Percentiles rank a stretch among this genome's conserved stretches.
phyloP scores from a whole-genome alignment of 2,797 vertebrate species.

The Sciaenops ocellatus region DNA sequence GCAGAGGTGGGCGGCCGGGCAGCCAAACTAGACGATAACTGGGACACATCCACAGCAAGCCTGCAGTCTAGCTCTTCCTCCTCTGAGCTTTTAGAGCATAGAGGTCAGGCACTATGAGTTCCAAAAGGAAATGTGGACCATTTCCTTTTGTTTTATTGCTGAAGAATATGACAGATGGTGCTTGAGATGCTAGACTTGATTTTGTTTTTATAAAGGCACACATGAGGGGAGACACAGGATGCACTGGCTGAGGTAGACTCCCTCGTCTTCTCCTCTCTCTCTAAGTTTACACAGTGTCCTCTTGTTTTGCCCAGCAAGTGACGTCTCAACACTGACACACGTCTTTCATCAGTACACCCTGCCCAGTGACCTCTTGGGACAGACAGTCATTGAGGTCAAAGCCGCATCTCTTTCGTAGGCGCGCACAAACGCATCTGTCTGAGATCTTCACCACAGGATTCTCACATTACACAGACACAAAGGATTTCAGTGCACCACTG shows the following conservation, averaged over 20 bases:
- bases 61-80: slow-evolving; percentile 51
- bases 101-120: slow-evolving; percentile 49
- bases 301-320: slow-evolving; percentile 44
- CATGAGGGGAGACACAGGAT: slow-evolving; percentile 33
- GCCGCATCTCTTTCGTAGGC: slow-evolving; percentile 29
- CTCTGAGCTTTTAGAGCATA: slow-evolving; percentile 41
- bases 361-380: slow-evolving; percentile 68
- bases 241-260: neutral
- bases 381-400: slow-evolving; percentile 42
- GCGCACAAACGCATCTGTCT: slow-evolving; percentile 40
- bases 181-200: slow-evolving; percentile 54
- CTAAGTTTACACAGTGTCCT: slow-evolving; percentile 42
- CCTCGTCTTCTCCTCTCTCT: slow-evolving; percentile 6
- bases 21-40: slow-evolving; percentile 35
- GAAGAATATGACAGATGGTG: slow-evolving; percentile 46
- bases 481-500: slow-evolving; percentile 30
- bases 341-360: slow-evolving; percentile 64
- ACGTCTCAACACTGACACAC: slow-evolving; percentile 44
- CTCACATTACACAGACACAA: slow-evolving; percentile 66
- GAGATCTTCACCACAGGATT: slow-evolving; percentile 48
- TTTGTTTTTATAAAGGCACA: slow-evolving; percentile 46
- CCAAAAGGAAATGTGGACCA: slow-evolving; percentile 66
- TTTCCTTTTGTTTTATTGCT: slow-evolving; percentile 69
- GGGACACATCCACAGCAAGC: slow-evolving; percentile 33
- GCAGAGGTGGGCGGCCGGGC: slow-evolving; percentile 27